phyloP scores from a whole-genome alignment of 2,113 vertebrate genomes.

The Scopus umbretta region DNA sequence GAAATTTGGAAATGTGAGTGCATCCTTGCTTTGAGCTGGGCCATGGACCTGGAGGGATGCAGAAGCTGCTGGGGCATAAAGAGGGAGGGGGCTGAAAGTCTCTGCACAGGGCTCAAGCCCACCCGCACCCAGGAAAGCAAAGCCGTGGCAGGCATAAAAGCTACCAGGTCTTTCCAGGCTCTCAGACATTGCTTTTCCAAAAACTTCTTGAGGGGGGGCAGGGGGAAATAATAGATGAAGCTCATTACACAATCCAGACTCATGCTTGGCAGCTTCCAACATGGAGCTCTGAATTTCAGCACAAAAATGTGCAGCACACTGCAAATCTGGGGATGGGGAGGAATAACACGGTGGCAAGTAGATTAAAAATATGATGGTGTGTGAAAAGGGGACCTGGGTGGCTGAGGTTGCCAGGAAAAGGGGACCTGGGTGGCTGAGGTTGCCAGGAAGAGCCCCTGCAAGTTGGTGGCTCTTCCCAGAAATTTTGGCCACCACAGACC shows the following conservation, averaged over 20 bases:
- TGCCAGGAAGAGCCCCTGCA: background rate
- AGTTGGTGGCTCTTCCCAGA: background rate
- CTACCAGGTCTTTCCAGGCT: background rate
- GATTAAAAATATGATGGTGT: background rate
- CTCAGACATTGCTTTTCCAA: background rate
- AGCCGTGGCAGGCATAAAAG: background rate
- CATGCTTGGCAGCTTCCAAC: slow-evolving; percentile 4
- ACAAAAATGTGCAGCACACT: slow-evolving; percentile 2
- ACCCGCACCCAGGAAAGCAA: background rate
- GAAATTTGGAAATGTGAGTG: background rate
- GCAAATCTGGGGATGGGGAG: background rate
- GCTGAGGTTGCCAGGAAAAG: fast-evolving
- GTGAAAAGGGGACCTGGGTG: background rate
- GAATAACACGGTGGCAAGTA: background rate
- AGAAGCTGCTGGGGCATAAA: background rate
- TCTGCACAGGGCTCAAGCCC: background rate
- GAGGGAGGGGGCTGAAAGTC: background rate
- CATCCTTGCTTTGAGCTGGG: background rate
- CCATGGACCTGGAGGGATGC: background rate
- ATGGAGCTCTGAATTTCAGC: background rate
- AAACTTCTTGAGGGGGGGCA: background rate
- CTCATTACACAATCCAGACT: slow-evolving; percentile 8
- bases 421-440: fast-evolving
- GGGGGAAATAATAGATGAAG: background rate
- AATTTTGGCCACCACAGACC: background rate